Percentiles rank a stretch among this genome's conserved stretches.
phyloP scores from a whole-genome alignment of 2,888 invertebrate species.

The Epistrophe eligans region DNA sequence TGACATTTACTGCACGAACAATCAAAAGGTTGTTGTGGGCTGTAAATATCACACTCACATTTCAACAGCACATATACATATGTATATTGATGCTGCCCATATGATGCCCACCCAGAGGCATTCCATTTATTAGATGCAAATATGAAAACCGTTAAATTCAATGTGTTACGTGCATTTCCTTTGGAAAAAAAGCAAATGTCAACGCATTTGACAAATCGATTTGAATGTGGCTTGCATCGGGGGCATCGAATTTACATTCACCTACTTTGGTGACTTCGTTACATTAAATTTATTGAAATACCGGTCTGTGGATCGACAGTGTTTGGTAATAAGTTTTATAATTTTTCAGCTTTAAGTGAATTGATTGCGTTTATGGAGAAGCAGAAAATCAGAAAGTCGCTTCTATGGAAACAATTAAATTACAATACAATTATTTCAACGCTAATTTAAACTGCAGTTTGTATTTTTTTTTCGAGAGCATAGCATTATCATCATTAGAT shows the following conservation, averaged over 20 bases:
- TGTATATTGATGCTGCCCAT: not conserved
- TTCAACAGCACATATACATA: slow-evolving; percentile 14
- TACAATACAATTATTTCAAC: no score
- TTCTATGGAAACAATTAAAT: no score
- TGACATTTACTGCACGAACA: not conserved
- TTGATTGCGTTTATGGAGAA: not conserved
- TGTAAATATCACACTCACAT: slow-evolving; percentile 20
- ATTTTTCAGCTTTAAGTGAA: not conserved
- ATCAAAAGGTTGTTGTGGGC: slow-evolving; percentile 3
- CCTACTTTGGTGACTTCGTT: slow-evolving; percentile 47
- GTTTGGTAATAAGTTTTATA: slow-evolving; percentile 45
- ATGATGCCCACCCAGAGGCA: slow-evolving; percentile 21
- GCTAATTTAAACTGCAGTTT: no score
- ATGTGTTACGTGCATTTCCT: slow-evolving; percentile 34
- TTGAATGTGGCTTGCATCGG: slow-evolving; percentile 50
- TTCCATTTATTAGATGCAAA: slow-evolving; percentile 23
- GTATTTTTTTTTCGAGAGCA: no score
- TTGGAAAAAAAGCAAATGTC: slow-evolving; percentile 48
- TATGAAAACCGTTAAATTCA: slow-evolving; percentile 45
- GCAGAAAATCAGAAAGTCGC: not conserved
- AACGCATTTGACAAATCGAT: slow-evolving; percentile 60
- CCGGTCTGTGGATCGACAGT: not conserved
- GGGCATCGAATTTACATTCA: slow-evolving; percentile 63
- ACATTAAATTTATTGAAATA: slow-evolving; percentile 11
- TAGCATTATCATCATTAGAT: no score